A percentile compares a stretch with the other conserved stretches of the same genome.
Evolutionary conservation across 2,888 invertebrate species (phyloP).

Genomic region (Drosophila mimica): DNA sequence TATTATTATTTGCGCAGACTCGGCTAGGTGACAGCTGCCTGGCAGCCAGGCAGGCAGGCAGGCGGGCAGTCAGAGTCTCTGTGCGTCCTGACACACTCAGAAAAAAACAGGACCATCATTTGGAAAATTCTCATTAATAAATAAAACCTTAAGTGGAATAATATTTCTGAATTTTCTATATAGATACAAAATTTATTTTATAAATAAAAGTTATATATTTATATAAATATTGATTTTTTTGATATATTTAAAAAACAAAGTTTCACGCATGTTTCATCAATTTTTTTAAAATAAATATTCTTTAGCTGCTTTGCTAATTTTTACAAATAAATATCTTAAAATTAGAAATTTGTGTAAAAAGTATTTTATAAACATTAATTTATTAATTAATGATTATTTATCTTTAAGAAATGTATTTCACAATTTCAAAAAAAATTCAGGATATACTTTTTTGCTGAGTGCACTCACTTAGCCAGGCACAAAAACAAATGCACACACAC

Average conservation of each 20-base stretch:
- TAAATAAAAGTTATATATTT: accelerated
- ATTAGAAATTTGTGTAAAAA: background rate
- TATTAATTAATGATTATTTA: background rate
- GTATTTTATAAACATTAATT: background rate
- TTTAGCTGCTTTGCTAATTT: background rate
- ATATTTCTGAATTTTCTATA: background rate
- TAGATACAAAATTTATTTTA: background rate
- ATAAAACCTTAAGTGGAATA: background rate
- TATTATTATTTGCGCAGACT: slow-evolving; percentile 46
- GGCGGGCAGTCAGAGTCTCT: slow-evolving; percentile 31
- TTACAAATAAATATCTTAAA: background rate
- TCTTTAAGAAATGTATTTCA: background rate
- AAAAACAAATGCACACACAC: background rate
- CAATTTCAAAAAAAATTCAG: no score
- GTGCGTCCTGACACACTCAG: slow-evolving; percentile 47
- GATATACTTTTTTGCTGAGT: slow-evolving; percentile 1
- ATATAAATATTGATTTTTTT: background rate
- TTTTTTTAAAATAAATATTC: background rate
- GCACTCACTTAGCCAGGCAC: slow-evolving; percentile 54
- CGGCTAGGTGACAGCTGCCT: slow-evolving; percentile 53
- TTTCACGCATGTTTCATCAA: no score
- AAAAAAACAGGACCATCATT: background rate
- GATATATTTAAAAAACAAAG: no score
- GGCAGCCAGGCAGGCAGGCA: background rate
- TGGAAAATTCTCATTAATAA: background rate